Conservation (phyloP, 2,888 invertebrate species). For the Galerucella calmariensis region DNA sequence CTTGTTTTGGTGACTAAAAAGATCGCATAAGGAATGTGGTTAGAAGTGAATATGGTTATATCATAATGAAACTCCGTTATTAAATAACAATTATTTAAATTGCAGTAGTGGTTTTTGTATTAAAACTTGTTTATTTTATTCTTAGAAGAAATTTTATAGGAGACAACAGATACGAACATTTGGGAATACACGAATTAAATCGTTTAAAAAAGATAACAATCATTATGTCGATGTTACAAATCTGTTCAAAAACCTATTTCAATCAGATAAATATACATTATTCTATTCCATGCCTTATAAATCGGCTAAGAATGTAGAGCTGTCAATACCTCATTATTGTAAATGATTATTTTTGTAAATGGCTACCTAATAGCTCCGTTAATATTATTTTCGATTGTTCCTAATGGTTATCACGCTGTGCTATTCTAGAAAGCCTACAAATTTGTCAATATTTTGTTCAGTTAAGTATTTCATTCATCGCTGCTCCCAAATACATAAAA, state of each 20-base stretch:
- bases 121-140: constrained; percentile 11
- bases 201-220: background rate
- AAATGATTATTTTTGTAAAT: constrained; percentile 7
- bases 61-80: constrained; percentile 34
- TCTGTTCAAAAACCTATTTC: background rate
- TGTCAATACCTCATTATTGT: constrained; percentile 13
- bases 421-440: background rate
- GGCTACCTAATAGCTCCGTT: background rate
- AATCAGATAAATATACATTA: background rate
- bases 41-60: constrained; percentile 30
- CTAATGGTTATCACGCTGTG: constrained; percentile 1
- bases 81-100: constrained; percentile 39
- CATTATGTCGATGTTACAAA: background rate
- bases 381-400: background rate
- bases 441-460: background rate
- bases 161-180: too few relatives aligned
- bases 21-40: constrained; percentile 32
- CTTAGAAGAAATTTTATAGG: background rate
- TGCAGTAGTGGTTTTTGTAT: constrained; percentile 13
- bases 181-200: background rate
- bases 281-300: background rate
- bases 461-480: too few relatives aligned
- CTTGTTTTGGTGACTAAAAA: constrained; percentile 37
- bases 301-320: background rate
- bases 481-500: too few relatives aligned